These are phyloP conservation scores for Epizoanthus scotinus DNA, from an alignment of 92 coral and sea anemone genomes.

Conservation along the genomic window DNA sequence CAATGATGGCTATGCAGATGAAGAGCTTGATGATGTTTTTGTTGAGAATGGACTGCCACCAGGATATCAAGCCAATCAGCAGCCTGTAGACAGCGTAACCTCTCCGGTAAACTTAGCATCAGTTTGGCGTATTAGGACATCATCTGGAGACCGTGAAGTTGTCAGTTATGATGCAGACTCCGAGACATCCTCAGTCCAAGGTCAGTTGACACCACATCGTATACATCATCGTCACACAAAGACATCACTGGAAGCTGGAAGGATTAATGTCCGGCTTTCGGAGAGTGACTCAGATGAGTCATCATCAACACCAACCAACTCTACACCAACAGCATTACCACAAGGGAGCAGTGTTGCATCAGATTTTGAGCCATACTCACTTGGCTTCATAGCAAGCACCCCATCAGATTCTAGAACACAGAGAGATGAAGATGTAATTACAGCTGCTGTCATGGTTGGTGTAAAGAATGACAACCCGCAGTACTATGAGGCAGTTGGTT, in stretches of 20 bases:
- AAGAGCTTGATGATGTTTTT: conserved; percentile 82
- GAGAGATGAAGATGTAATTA: conserved; percentile 17
- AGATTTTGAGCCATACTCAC: conserved; percentile 22
- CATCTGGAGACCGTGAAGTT: conserved; percentile 11
- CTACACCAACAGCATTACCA: conserved; percentile 47
- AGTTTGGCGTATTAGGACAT: neutral
- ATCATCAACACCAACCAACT: conserved; percentile 76
- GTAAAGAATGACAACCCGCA: conserved; percentile 2
- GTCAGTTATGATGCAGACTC: conserved; percentile 98
- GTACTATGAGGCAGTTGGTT: conserved; percentile 24
- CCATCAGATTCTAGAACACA: conserved; percentile 1
- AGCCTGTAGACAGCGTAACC: neutral
- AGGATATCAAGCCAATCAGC: conserved; percentile 5
- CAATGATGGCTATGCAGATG: conserved; percentile 68
- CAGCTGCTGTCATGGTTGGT: conserved; percentile 32
- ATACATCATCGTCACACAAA: conserved; percentile 67
- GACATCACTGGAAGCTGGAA: conserved; percentile 61
- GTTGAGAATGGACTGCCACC: conserved; percentile 30
- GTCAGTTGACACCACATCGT: conserved; percentile 54
- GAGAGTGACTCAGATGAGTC: conserved; percentile 71
- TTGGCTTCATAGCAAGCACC: neutral
- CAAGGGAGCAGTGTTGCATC: conserved; percentile 39
- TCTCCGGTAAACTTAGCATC: neutral
- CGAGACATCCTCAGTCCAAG: conserved; percentile 86
- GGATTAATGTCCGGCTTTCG: conserved; percentile 32